Evolutionary conservation across 2,888 invertebrate genomes (phyloP), one percentile per base, ranked within the genome.

Genomic region (Leucophenga maculata): DNA sequence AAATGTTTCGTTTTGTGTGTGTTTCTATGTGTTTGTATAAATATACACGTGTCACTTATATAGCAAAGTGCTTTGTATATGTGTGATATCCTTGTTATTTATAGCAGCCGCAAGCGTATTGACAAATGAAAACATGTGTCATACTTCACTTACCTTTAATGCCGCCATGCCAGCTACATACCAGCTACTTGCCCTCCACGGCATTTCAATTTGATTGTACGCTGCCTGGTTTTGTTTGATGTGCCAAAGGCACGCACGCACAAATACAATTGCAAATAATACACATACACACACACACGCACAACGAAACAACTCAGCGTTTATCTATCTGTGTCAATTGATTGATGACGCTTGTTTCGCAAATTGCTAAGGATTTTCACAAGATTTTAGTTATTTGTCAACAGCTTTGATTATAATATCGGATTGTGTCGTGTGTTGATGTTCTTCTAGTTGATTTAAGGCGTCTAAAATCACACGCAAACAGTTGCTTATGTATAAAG

Each of bases 351-450:
- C 81, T 79, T 83, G 83, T 74, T 76, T 73, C 70, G 74, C 67
- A 77, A 82, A 79, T 82, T 79, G 76, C 73, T 73, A 74, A 74
- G 80, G 80, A 80, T 82, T 80, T 79, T 75, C 74, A 72, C 74
- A 71, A 72, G 79, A 78, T 79, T 81, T 79, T 72, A 75, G 77
- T 77, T 82, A 80, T 83, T 82, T 82, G 82, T 82, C 82, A 82
- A 83, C 78, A 76, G 79, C 74, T 81, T 81, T 78, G 76, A 79
- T 81, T 82, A 78, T 79, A 78, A 81, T 79, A 77, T 78, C 71
- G 8, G 13, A 14, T 14, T 57, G 26, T 57, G 26, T 57, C 60
- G 60, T 60, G 20, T 60, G 16, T 39, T 18, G 16, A 14, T n/a
- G 13, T 14, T 32, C 6, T 39, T 39, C 9, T 39, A 39, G 3